These are phyloP conservation scores for Macroteleia sp. DNA, from an alignment of 2,888 invertebrate species.

Conservation along the genomic window DNA sequence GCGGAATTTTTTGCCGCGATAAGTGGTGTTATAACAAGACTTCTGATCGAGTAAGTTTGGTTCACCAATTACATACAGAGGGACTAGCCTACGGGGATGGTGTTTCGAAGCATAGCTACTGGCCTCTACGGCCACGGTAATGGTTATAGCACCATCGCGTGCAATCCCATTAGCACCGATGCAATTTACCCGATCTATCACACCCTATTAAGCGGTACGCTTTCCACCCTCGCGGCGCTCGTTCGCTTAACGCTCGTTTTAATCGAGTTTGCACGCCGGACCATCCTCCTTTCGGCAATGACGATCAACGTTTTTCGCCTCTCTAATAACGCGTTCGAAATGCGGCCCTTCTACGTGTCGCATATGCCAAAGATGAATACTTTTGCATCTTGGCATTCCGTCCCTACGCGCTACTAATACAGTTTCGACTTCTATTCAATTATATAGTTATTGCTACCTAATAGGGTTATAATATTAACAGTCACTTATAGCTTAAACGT, in stretches of 20 bases:
- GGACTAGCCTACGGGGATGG: conserved; percentile 62
- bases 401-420: conserved; percentile 17
- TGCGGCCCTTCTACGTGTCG: conserved; percentile 34
- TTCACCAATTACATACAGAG: conserved; percentile 59
- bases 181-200: conserved; percentile 84
- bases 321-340: conserved; percentile 57
- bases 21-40: conserved; percentile 53
- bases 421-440: conserved; percentile 35
- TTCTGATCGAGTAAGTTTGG: conserved; percentile 63
- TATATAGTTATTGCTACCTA: conserved; percentile 36
- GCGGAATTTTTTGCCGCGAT: conserved; percentile 29
- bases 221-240: conserved; percentile 76
- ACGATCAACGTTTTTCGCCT: conserved; percentile 64
- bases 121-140: conserved; percentile 78
- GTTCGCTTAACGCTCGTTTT: conserved; percentile 81
- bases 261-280: conserved; percentile 65
- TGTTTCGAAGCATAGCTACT: conserved; percentile 57
- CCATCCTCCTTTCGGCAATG: conserved; percentile 64
- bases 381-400: conserved; percentile 32
- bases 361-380: conserved; percentile 56
- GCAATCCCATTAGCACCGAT: conserved; percentile 84
- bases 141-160: conserved; percentile 84
- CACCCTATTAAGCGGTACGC: conserved; percentile 83
- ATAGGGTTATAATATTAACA: conserved; percentile 21
- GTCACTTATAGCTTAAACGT: conserved; percentile 13